These are phyloP conservation scores for Neomonachus schauinslandi DNA, from an alignment of 2,113 vertebrate species.

Conservation along the genomic window DNA sequence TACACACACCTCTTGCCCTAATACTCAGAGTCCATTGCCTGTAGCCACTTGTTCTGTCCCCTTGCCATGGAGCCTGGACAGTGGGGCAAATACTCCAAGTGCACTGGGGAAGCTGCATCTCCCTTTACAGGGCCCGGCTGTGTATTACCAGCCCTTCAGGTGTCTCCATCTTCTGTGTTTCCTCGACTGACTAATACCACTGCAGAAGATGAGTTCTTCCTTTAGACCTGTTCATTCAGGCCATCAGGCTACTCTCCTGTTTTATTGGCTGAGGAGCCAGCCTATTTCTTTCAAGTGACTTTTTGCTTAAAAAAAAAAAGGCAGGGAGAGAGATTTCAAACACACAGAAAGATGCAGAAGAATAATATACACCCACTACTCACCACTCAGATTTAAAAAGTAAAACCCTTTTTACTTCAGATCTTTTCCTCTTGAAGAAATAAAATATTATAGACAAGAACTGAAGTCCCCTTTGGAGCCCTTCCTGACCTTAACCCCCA, in stretches of 20 bases:
- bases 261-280: neutral
- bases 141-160: neutral
- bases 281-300: neutral
- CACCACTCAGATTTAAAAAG: neutral
- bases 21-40: neutral
- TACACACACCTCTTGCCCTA: neutral
- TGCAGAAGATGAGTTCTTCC: neutral
- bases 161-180: neutral
- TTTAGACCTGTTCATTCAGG: neutral
- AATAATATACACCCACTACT: neutral
- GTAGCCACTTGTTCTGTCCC: neutral
- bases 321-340: neutral
- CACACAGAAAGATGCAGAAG: neutral
- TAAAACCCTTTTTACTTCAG: neutral
- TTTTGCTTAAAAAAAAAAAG: neutral
- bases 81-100: neutral
- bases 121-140: neutral
- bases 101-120: rapidly evolving
- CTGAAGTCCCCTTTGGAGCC: neutral
- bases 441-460: neutral
- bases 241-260: neutral
- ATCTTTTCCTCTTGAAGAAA: neutral
- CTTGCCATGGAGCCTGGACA: neutral
- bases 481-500: neutral
- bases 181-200: neutral